Percentiles rank a stretch among this genome's conserved stretches.
These are phyloP conservation scores for Ormyrus nitidulus DNA, from an alignment of 2,888 invertebrate genomes.

Conservation along the genomic window DNA sequence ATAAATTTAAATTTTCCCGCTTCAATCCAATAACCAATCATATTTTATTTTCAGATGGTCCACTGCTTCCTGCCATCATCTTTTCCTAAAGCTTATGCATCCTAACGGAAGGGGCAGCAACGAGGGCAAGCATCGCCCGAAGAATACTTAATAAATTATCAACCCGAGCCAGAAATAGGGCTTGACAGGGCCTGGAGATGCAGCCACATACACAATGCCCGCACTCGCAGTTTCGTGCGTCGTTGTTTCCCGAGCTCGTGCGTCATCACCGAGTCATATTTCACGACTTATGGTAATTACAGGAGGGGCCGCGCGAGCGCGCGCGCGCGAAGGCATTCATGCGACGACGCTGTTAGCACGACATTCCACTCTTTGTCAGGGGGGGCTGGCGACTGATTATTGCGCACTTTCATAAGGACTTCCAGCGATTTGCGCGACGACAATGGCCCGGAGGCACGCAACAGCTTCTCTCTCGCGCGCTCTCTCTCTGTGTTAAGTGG, in stretches of 20 bases:
- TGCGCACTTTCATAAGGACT: too few species aligned
- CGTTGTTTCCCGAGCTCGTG: conserved; percentile 28
- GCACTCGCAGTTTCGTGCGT: background rate
- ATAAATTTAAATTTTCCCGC: too few species aligned
- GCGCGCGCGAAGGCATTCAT: conserved; percentile 67
- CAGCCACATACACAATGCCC: background rate
- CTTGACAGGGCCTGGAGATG: background rate
- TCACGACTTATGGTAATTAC: conserved; percentile 74
- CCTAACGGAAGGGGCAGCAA: background rate
- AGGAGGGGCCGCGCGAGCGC: background rate
- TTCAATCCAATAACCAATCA: too few species aligned
- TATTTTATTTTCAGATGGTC: too few species aligned
- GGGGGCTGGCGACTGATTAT: too few species aligned
- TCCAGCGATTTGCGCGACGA: too few species aligned
- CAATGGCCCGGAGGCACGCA: too few species aligned
- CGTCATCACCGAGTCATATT: conserved; percentile 73
- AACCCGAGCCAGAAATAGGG: background rate
- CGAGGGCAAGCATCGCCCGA: too few species aligned
- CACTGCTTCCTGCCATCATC: too few species aligned
- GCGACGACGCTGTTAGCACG: background rate
- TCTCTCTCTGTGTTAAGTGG: too few species aligned
- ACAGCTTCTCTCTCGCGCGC: too few species aligned
- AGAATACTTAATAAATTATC: background rate
- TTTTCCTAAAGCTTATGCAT: background rate
- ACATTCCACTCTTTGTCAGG: too few species aligned